Evolutionary conservation across 2,888 invertebrate species (phyloP), one percentile per base, ranked within the genome.

Genomic region (Heterodera filipjevi): DNA sequence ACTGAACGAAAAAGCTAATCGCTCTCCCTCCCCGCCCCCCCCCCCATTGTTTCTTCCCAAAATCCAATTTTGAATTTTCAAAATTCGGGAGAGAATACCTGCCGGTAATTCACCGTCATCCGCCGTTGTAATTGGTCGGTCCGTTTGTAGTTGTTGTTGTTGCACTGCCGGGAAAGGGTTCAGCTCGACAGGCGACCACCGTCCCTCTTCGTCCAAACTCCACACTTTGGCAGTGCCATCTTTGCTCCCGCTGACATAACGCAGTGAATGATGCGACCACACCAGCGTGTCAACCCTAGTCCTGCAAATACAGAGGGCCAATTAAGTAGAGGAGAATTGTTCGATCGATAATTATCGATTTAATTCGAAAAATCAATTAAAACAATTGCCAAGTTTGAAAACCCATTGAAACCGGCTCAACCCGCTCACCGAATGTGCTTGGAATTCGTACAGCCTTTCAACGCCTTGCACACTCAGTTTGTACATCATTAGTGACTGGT

Each of bases 271-370:
- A 90, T 96, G 95, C 66, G 95, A 94, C 95, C 98, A 99, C 86
- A 95, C 94, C 76, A 99, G 94, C 77, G 95, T 95, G 91, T 99
- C 97, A 5, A 98, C 96, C 0, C 95, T 93, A 90, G n/a, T 97
- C 97, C 80, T 83, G 35, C 5, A 74, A 39, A 1, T 10, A 1
- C 39, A 39, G 12, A 39, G 12, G 6, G 39, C 39, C 39, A 39
- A 74, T 44, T 27, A 27, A 74, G n/a, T n/a, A n/a, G n/a, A n/a
- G n/a, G n/a, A n/a, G n/a, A n/a, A n/a, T n/a, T n/a, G n/a, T n/a
- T n/a, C n/a, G n/a, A n/a, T n/a, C n/a, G n/a, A n/a, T n/a, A n/a
- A n/a, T n/a, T n/a, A n/a, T n/a, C n/a, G n/a, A n/a, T n/a, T n/a
- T n/a, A n/a, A n/a, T n/a, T n/a, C n/a, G n/a, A n/a, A 74, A 49